Percentiles rank a stretch among this genome's conserved stretches.
Evolutionary conservation across 2,888 invertebrate genomes (phyloP).

Genomic region (Epicampocera succincta): DNA sequence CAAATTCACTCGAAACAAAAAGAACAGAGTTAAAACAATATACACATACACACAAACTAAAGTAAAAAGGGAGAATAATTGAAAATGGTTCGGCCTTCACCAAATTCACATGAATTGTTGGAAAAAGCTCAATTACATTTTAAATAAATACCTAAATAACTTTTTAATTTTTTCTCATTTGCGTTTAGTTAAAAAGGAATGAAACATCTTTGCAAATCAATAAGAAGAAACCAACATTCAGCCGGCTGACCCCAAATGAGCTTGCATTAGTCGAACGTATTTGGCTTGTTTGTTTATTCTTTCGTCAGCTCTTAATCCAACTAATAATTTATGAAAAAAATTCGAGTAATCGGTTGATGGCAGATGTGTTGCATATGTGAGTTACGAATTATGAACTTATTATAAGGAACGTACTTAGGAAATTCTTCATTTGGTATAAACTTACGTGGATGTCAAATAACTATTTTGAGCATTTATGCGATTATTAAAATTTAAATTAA

Average conservation of each 20-base stretch:
- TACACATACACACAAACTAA: conserved; percentile 39
- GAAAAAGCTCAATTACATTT: conserved; percentile 61
- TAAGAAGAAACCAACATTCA: conserved; percentile 40
- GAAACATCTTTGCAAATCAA: conserved; percentile 57
- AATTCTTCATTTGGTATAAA: no score
- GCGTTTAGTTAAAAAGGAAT: conserved; percentile 46
- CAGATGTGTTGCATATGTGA: background rate
- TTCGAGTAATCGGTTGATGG: conserved; percentile 8
- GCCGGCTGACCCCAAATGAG: background rate
- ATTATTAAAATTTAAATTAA: no score
- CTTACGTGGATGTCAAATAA: no score
- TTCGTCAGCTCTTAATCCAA: conserved; percentile 34
- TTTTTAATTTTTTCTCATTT: conserved; percentile 21
- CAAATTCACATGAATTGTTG: conserved; percentile 28
- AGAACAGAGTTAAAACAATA: conserved; percentile 37
- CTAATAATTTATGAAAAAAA: background rate
- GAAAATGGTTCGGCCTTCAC: conserved; percentile 1
- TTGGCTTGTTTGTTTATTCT: conserved; percentile 28
- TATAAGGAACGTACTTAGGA: no score
- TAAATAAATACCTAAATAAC: conserved; percentile 62
- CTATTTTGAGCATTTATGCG: no score
- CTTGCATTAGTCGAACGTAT: conserved; percentile 17
- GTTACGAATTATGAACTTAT: no score
- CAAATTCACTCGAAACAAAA: conserved; percentile 35
- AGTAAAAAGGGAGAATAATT: conserved; percentile 24